Evolutionary conservation across 2,113 vertebrate genomes (phyloP), one percentile per base, ranked within the genome.

Genomic region (Semnornis frantzii): DNA sequence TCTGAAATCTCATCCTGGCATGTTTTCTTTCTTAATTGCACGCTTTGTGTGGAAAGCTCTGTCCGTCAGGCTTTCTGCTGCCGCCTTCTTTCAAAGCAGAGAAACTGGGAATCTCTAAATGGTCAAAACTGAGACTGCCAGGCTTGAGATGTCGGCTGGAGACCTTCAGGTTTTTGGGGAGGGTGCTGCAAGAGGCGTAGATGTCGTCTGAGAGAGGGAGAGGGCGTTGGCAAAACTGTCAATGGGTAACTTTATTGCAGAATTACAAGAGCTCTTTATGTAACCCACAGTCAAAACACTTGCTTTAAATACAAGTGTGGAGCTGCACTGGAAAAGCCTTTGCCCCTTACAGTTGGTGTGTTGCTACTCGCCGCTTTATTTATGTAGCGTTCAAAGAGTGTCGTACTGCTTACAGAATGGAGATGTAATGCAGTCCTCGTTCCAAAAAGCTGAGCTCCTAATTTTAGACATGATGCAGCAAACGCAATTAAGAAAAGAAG

Each of bases 401-500:
- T 80, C 4, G 17, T 54, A 15, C 80, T 12, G 93, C 95, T 93
- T 79, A 78, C 89, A 83, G 91, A 92, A 37, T 11, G 62, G 80
- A 80, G 58, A 60, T 81, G 89, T 92, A 82, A 82, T 9, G 16
- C 8, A 3, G 76, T 58, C 87, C 94, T 75, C 21, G 85, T 85
- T 94, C 95, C 91, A 92, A 90, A 94, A 95, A 97, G 87, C 87
- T 28, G 66, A 85, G 80, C 83, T 94, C 94, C 96, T 97, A 96
- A 94, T 95, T 97, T 96, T 94, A 95, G 93, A 83, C 0, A 3
- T 73, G 91, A 81, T 85, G 93, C 93, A 88, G 93, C 87, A 94
- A 94, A 90, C 14, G 76, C 94, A 94, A 96, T 96, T 97, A 95
- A 97, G 94, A 58, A 94, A 94, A 96, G 96, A 96, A 95, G 95